Conservation (phyloP, 2,888 invertebrate species). For the Mechanitis mazaeus region DNA sequence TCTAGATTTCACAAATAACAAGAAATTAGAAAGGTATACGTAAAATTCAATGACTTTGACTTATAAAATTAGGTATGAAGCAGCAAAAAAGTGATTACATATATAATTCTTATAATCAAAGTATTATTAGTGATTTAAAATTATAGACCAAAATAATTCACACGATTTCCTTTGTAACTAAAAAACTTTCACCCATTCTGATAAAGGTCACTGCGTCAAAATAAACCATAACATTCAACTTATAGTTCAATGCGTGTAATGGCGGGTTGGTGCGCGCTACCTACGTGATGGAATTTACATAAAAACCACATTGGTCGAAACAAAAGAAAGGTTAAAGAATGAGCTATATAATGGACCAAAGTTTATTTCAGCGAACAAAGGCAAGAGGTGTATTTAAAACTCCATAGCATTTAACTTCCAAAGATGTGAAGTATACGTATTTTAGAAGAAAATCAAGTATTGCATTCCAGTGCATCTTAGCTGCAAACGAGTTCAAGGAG, state of each 20-base stretch:
- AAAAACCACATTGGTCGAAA: not conserved
- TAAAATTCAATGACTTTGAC: too few relatives aligned
- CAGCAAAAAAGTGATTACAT: too few relatives aligned
- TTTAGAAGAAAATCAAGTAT: not conserved
- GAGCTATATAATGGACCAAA: not conserved
- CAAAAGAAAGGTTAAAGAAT: not conserved
- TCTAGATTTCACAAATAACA: too few relatives aligned
- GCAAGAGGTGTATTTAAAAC: too few relatives aligned
- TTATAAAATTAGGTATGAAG: too few relatives aligned
- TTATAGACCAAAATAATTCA: too few relatives aligned
- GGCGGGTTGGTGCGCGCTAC: constrained; percentile 4
- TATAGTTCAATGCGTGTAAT: constrained; percentile 9
- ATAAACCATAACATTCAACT: constrained; percentile 8
- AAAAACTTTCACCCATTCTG: constrained; percentile 15
- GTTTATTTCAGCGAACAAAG: too few relatives aligned
- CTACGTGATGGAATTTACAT: constrained; percentile 15
- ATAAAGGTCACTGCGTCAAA: constrained; percentile 12
- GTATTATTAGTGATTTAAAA: too few relatives aligned
- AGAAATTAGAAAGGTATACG: too few relatives aligned
- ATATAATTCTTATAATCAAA: too few relatives aligned
- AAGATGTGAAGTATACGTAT: not conserved
- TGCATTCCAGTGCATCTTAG: constrained; percentile 10
- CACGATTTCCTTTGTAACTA: not conserved
- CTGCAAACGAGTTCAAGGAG: constrained; percentile 22
- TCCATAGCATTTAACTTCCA: too few relatives aligned